These are phyloP conservation scores for Ranitomeya imitator DNA, from an alignment of 2,113 vertebrate species.

Conservation along the genomic window DNA sequence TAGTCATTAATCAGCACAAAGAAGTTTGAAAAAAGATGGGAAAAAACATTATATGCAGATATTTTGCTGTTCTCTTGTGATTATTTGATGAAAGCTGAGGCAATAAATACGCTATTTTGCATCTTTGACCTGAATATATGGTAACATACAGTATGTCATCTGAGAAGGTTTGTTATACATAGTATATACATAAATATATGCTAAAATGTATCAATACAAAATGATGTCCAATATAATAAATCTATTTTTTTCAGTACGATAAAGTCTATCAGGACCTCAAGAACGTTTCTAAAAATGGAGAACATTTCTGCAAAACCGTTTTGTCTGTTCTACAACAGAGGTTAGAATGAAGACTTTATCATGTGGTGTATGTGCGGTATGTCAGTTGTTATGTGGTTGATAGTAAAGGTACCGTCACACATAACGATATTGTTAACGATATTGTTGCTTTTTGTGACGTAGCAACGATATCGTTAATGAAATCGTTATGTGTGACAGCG, in stretches of 20 bases:
- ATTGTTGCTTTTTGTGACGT: no score
- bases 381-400: no score
- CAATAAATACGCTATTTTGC: background rate
- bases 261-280: constrained; percentile 84
- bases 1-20: no score
- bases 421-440: no score
- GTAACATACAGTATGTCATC: background rate
- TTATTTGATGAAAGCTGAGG: background rate
- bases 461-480: no score
- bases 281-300: constrained; percentile 82
- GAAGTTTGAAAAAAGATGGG: no score
- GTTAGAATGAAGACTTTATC: constrained; percentile 62
- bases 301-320: constrained; percentile 85
- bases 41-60: no score
- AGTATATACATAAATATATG: background rate
- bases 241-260: constrained; percentile 77
- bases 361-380: background rate
- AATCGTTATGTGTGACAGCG: no score
- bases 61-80: background rate
- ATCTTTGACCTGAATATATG: background rate
- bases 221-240: background rate
- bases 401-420: no score
- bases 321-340: constrained; percentile 84
- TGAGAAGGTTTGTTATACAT: no score
- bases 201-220: background rate